Evolutionary conservation across 2,888 invertebrate species (phyloP).

Genomic region (Nemoura dubitans): DNA sequence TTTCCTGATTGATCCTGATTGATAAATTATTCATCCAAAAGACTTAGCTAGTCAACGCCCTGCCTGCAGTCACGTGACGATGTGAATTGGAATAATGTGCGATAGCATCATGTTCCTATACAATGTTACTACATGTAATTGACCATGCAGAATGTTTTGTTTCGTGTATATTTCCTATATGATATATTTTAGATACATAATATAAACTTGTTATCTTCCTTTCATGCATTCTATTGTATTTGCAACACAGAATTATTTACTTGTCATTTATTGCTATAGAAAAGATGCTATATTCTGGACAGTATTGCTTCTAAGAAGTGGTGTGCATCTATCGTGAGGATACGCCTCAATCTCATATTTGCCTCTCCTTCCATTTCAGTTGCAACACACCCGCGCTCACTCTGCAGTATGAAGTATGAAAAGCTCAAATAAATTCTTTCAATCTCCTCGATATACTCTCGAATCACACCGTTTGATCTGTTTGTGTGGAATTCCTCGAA

Average conservation of each 20-base stretch:
- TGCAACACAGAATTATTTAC: constrained; percentile 10
- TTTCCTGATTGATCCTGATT: constrained; percentile 18
- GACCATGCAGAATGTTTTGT: constrained; percentile 20
- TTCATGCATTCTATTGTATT: constrained; percentile 4
- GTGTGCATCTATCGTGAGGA: constrained; percentile 24
- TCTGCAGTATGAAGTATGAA: not conserved
- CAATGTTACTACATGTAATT: constrained; percentile 13
- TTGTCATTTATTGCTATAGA: constrained; percentile 31
- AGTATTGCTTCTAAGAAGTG: constrained; percentile 28
- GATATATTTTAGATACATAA: not conserved
- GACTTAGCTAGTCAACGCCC: constrained; percentile 2
- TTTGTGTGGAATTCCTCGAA: constrained; percentile 30
- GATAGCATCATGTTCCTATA: not conserved
- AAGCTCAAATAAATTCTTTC: not conserved
- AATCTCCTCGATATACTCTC: not conserved
- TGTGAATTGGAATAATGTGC: not conserved
- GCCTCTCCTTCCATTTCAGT: not conserved
- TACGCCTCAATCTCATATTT: constrained; percentile 9
- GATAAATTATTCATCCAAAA: constrained; percentile 12
- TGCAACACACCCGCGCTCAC: not conserved
- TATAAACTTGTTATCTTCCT: not conserved
- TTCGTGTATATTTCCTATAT: constrained; percentile 17
- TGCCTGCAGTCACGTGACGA: not conserved
- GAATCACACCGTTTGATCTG: constrained; percentile 24
- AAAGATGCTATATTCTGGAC: constrained; percentile 22